Evolutionary conservation across 1,140 invertebrate genomes (phyloP).

Genomic region (Zaprionus davidi): DNA sequence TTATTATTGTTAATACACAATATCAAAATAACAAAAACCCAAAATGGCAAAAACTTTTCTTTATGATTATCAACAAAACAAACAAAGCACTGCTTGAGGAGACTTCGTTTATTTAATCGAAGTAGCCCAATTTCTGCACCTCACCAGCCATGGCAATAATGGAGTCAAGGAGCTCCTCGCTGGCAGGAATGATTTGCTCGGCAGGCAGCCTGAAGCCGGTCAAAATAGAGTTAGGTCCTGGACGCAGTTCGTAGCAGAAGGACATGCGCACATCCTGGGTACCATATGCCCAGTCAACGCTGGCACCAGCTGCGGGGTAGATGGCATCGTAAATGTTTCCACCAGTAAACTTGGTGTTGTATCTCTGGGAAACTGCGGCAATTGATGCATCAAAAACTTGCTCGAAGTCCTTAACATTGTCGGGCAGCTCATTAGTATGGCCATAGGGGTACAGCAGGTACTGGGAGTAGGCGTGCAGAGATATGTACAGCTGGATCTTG

Average conservation of each 20-base stretch:
- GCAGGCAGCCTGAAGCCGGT: slow-evolving; percentile 90
- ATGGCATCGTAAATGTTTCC: slow-evolving; percentile 85
- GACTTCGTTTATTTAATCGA: slow-evolving; percentile 49
- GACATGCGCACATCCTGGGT: slow-evolving; percentile 87
- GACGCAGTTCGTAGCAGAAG: slow-evolving; percentile 89
- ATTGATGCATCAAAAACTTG: slow-evolving; percentile 82
- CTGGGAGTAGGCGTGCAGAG: slow-evolving; percentile 85
- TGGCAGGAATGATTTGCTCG: slow-evolving; percentile 89
- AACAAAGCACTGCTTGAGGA: not conserved
- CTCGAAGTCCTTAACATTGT: slow-evolving; percentile 62
- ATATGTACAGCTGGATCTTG: slow-evolving; percentile 84
- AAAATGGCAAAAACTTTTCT: not conserved
- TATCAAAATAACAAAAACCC: not conserved
- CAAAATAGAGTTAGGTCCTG: slow-evolving; percentile 86
- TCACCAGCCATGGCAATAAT: slow-evolving; percentile 86
- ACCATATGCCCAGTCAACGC: slow-evolving; percentile 91
- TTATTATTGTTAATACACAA: not conserved
- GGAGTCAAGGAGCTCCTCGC: slow-evolving; percentile 89
- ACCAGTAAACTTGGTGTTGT: slow-evolving; percentile 84
- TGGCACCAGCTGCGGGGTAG: slow-evolving; percentile 85
- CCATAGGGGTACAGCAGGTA: slow-evolving; percentile 84
- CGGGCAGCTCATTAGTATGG: slow-evolving; percentile 71
- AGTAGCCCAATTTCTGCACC: slow-evolving; percentile 82
- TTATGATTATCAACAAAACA: not conserved
- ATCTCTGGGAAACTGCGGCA: slow-evolving; percentile 80